Evolutionary conservation across 2,888 invertebrate genomes (phyloP).

Genomic region (Ephialtes manifestator): DNA sequence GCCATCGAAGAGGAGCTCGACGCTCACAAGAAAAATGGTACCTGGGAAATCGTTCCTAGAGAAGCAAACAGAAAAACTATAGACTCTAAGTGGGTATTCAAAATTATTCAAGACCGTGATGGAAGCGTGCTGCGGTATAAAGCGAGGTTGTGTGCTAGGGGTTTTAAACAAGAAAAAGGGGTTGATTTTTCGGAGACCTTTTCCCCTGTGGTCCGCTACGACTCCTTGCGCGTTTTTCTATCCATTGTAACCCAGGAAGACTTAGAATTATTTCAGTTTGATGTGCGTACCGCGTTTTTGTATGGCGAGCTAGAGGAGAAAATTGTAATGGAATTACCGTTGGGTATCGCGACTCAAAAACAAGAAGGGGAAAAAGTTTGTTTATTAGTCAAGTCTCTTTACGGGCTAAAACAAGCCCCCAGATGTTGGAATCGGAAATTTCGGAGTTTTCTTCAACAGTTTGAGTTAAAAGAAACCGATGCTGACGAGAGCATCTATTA

Average conservation of each 20-base stretch:
- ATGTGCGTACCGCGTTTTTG: slow-evolving; percentile 61
- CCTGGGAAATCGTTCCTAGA: slow-evolving; percentile 2
- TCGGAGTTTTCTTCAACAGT: slow-evolving; percentile 14
- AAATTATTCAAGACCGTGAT: slow-evolving; percentile 21
- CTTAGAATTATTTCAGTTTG: slow-evolving; percentile 40
- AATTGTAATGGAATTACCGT: slow-evolving; percentile 52
- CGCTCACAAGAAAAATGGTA: slow-evolving; percentile 41
- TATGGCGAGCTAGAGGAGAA: slow-evolving; percentile 52
- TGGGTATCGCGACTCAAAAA: slow-evolving; percentile 29
- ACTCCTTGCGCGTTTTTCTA: slow-evolving; percentile 47
- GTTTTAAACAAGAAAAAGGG: slow-evolving; percentile 45
- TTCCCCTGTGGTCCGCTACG: slow-evolving; percentile 46
- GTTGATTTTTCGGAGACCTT: slow-evolving; percentile 57
- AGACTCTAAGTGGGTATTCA: slow-evolving; percentile 54
- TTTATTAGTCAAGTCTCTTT: slow-evolving; percentile 47
- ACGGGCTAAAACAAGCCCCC: slow-evolving; percentile 52
- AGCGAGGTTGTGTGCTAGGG: slow-evolving; percentile 42
- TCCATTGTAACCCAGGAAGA: slow-evolving; percentile 29
- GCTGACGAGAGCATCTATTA: slow-evolving; percentile 54
- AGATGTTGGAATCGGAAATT: slow-evolving; percentile 58
- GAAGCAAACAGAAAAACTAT: slow-evolving; percentile 15
- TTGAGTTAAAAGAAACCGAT: slow-evolving; percentile 34
- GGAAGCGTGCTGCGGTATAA: slow-evolving; percentile 27
- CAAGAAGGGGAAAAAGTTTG: slow-evolving; percentile 13
- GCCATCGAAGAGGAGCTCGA: slow-evolving; percentile 47